Evolutionary conservation across 2,888 invertebrate genomes (phyloP), one percentile per base, ranked within the genome.

Genomic region (Slavum lentiscoides): DNA sequence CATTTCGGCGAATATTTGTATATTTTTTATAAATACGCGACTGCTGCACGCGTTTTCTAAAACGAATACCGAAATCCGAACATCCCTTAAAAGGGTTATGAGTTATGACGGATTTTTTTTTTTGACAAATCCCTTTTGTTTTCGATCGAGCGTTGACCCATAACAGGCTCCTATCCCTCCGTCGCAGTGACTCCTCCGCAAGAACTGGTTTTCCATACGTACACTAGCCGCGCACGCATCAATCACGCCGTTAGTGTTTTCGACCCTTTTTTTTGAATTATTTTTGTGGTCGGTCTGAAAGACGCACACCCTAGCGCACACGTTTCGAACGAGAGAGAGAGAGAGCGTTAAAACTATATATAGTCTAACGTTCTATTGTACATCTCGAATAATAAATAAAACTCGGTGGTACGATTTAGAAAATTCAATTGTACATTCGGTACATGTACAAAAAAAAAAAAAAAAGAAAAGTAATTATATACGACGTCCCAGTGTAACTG

Each of bases 191-290:
- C 11, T 7, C 19, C 7, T 43, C 17, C n/a, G 39, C 17, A 30
- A 68, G 30, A 76, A 76, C 75, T 76, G 75, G 75, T 76, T 76
- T 75, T 43, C 13, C 49, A 43, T 68, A n/a, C n/a, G n/a, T 75
- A 68, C 30, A 49, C 59, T 68, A 59, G 59, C 30, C 19, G 59
- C 59, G 19, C 43, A 58, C 75, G 6, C 75, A 76, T 76, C 68
- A 76, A 68, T 68, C 75, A 76, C 49, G 17, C 49, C 43, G 43
- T 55, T 55, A 0, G 55, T 66, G 55, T 66, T 58, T 49, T 66
- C 66, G 19, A 74, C 74, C 64, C 74, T 55, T 13, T 58, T 30
- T 74, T 58, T 74, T 19, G 21, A 74, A 74, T 43, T n/a, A 59
- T 68, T 68, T 67, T 59, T 59, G 75, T 30, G 59, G 75, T 43